phyloP scores from a whole-genome alignment of 2,113 vertebrate genomes.

The Syrrhaptes paradoxus region DNA sequence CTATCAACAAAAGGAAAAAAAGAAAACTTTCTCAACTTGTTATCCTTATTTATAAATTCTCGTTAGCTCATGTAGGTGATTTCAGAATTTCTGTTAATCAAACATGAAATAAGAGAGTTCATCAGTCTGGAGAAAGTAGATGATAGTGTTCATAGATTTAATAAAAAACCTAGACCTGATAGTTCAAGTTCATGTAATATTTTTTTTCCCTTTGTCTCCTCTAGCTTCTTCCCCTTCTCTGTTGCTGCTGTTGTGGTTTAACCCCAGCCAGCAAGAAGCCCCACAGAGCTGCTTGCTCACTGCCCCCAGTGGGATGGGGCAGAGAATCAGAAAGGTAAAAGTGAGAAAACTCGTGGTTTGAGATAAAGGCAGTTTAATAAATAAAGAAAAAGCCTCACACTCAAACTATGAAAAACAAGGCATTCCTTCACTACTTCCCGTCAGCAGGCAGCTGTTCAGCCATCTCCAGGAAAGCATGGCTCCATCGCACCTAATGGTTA shows the following conservation, averaged over 20 bases:
- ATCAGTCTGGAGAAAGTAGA: background rate
- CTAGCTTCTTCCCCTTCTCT: background rate
- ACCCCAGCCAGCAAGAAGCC: too few relatives aligned
- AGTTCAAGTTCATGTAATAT: background rate
- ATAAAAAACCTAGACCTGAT: background rate
- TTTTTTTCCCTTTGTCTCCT: background rate
- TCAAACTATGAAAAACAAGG: too few relatives aligned
- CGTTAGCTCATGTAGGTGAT: background rate
- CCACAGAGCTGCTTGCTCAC: too few relatives aligned
- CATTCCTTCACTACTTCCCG: too few relatives aligned
- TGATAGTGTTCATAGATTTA: background rate
- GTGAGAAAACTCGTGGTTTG: too few relatives aligned
- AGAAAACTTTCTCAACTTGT: background rate
- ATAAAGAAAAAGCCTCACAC: too few relatives aligned
- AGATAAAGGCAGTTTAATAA: too few relatives aligned
- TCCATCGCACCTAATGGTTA: too few relatives aligned
- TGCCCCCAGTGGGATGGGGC: too few relatives aligned
- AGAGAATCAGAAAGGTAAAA: too few relatives aligned
- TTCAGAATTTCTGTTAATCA: slow-evolving; percentile 32
- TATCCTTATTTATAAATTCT: background rate
- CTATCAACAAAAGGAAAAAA: background rate
- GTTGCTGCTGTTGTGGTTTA: background rate
- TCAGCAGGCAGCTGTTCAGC: too few relatives aligned
- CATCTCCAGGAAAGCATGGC: too few relatives aligned
- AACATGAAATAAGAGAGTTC: background rate